These are phyloP conservation scores for Thera britannica DNA, from an alignment of 2,888 invertebrate species.

Conservation along the genomic window DNA sequence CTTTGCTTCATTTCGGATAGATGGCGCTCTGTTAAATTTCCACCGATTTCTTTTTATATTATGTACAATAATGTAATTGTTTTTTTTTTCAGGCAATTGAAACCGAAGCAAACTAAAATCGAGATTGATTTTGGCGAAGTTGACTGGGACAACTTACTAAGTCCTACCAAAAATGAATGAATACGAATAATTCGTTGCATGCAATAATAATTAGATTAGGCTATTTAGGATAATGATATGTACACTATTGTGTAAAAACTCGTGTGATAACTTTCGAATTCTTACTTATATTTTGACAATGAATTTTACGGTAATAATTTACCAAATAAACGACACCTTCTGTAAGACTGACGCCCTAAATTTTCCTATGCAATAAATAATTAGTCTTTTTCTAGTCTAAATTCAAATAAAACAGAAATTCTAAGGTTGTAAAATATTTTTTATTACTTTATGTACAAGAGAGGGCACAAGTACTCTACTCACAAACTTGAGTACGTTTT, in stretches of 20 bases:
- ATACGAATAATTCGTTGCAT: too few species aligned
- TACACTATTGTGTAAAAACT: too few species aligned
- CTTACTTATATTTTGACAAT: too few species aligned
- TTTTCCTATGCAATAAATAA: too few species aligned
- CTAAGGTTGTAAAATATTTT: constrained; percentile 78
- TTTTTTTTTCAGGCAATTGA: constrained; percentile 82
- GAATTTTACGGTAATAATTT: too few species aligned
- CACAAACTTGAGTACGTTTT: constrained; percentile 64
- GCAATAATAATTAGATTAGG: too few species aligned
- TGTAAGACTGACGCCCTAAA: too few species aligned
- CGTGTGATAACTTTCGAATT: too few species aligned
- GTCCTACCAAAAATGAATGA: constrained; percentile 30
- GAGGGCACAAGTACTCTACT: constrained; percentile 70
- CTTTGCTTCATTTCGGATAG: too few species aligned
- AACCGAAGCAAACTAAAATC: constrained; percentile 86
- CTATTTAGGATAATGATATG: too few species aligned
- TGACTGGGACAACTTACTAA: constrained; percentile 75
- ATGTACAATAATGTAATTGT: background rate
- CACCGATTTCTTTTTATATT: background rate
- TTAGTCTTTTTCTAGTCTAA: background rate
- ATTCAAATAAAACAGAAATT: constrained; percentile 60
- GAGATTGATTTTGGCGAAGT: constrained; percentile 88
- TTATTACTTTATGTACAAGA: constrained; percentile 83
- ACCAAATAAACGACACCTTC: too few species aligned
- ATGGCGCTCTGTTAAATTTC: constrained; percentile 30